Conservation (phyloP, 1,140 invertebrate species). For the Drosophila tani region DNA sequence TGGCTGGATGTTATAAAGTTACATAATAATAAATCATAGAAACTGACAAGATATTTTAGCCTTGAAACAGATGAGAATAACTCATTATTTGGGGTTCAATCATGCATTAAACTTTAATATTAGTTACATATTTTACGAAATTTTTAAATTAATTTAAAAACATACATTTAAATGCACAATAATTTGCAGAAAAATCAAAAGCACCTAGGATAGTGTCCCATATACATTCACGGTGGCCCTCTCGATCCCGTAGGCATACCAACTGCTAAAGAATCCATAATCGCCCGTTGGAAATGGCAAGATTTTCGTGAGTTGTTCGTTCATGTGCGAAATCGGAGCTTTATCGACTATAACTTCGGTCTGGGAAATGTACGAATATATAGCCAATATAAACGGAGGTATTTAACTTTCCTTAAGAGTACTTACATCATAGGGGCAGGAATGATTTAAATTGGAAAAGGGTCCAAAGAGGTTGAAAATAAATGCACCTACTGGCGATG, state of each 20-base stretch:
- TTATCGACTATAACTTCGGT: not conserved
- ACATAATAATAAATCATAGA: too few species aligned
- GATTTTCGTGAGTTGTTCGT: not conserved
- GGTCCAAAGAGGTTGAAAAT: not conserved
- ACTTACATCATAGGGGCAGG: constrained; percentile 16
- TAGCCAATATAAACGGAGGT: not conserved
- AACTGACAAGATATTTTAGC: too few species aligned
- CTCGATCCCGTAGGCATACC: not conserved
- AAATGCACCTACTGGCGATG: not conserved
- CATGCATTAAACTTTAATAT: too few species aligned
- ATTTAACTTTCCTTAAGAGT: not conserved
- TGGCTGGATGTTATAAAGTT: too few species aligned
- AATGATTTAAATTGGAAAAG: constrained; percentile 9
- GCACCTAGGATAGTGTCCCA: not conserved
- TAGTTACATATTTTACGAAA: too few species aligned
- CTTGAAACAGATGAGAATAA: too few species aligned
- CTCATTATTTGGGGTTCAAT: too few species aligned
- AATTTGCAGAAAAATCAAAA: too few species aligned
- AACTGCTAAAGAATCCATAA: constrained; percentile 11
- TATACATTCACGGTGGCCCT: not conserved
- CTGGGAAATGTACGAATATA: not conserved
- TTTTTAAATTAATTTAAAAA: too few species aligned
- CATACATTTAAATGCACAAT: too few species aligned
- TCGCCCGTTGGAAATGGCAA: constrained; percentile 6
- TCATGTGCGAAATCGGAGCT: not conserved